Evolutionary conservation across 2,113 vertebrate genomes (phyloP).

Genomic region (Triplophysa rosa): DNA sequence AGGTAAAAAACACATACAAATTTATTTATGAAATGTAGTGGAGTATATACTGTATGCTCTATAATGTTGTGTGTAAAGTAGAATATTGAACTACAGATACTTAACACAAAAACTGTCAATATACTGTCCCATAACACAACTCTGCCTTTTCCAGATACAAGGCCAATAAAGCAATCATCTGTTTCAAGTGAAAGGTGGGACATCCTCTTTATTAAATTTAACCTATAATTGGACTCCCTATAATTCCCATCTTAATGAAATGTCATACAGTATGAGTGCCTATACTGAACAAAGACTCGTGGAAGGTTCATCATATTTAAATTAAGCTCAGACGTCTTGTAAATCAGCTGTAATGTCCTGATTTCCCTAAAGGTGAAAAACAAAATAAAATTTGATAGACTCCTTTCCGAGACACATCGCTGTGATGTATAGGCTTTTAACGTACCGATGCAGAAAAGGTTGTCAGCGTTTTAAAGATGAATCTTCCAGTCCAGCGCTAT

Average conservation of each 20-base stretch:
- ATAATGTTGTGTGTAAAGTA: too few relatives aligned
- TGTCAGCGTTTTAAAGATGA: constrained; percentile 20
- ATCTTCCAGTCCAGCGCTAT: background rate
- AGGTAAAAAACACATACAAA: too few relatives aligned
- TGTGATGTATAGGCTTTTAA: constrained; percentile 26
- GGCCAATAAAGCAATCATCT: too few relatives aligned
- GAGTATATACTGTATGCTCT: too few relatives aligned
- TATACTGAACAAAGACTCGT: background rate
- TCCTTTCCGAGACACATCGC: constrained; percentile 11
- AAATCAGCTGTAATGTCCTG: constrained; percentile 24
- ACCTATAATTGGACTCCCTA: too few relatives aligned
- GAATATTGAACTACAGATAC: too few relatives aligned
- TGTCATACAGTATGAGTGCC: background rate
- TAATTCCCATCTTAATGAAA: background rate
- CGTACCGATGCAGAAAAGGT: constrained; percentile 25
- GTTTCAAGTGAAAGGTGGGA: too few relatives aligned
- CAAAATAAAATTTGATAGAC: constrained; percentile 21
- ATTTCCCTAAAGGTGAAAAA: constrained; percentile 6
- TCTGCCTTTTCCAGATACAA: too few relatives aligned
- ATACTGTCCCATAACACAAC: too few relatives aligned
- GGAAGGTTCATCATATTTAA: constrained; percentile 7
- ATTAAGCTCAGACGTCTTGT: background rate
- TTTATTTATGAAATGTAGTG: too few relatives aligned
- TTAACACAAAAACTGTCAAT: too few relatives aligned
- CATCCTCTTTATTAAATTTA: too few relatives aligned